These are phyloP conservation scores for Phaethornis superciliosus DNA, from an alignment of 2,113 vertebrate genomes.

Conservation along the genomic window DNA sequence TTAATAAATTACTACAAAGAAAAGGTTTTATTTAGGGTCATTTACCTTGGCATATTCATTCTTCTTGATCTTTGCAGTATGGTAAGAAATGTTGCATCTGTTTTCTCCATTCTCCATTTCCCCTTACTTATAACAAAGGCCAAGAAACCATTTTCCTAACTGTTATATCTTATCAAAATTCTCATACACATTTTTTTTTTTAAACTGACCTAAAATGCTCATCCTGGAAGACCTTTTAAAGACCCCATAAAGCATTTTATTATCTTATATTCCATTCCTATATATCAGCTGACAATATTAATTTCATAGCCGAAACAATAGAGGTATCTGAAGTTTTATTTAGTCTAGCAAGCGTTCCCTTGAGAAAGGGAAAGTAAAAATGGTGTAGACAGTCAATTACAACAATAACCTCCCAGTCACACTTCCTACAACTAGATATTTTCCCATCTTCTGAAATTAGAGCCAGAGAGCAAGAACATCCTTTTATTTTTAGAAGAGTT, in stretches of 20 bases:
- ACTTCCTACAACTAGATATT: not conserved
- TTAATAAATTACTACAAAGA: not conserved
- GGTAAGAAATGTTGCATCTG: not conserved
- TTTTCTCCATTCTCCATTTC: not conserved
- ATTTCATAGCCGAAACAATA: slow-evolving; percentile 44
- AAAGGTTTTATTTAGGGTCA: not conserved
- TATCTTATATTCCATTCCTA: slow-evolving; percentile 10
- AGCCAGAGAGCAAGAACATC: not conserved
- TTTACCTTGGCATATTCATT: not conserved
- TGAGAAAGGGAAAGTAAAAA: slow-evolving; percentile 26
- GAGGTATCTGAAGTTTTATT: slow-evolving; percentile 44
- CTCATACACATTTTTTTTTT: not conserved
- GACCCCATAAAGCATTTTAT: not conserved
- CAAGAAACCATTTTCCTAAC: not conserved
- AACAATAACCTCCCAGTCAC: not conserved
- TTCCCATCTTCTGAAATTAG: slow-evolving; percentile 3
- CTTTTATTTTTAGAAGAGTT: not conserved
- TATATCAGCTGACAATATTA: not conserved
- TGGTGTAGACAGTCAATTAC: not conserved
- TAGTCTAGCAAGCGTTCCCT: slow-evolving; percentile 47
- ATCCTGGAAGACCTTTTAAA: not conserved
- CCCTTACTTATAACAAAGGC: not conserved
- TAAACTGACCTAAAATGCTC: not conserved
- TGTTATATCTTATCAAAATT: not conserved
- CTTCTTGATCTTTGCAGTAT: not conserved